Evolutionary conservation across 2,113 vertebrate species (phyloP), one percentile per base, ranked within the genome.

Genomic region (Cyphomyrus plagiostoma): DNA sequence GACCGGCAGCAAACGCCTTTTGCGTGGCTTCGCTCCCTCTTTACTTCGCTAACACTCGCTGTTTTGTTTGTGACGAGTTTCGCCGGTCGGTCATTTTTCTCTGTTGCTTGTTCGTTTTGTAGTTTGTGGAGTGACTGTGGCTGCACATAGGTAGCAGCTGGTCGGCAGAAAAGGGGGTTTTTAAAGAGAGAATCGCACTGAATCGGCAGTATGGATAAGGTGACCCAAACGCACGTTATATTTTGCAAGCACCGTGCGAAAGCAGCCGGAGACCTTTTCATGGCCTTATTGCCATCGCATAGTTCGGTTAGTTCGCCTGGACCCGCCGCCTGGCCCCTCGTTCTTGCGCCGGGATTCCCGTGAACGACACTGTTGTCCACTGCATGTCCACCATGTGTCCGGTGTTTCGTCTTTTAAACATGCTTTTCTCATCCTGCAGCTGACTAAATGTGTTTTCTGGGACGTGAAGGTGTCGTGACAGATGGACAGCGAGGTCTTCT

Each of bases 391-490:
- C 30, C 3, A 11, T 26, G 66, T 74, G 66, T 26, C 8, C 11
- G 10, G 9, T 30, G 66, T 19, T 77, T 39, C 70, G 5, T 39
- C 21, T 77, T 77, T 4, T 19, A 42, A 80, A 35, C 30, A 4
- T 80, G 74, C 74, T 62, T 88, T 58, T 66, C 39, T 70, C 26
- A 42, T 26, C 21, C 66, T 89, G 70, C 88, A 52, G 88, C 70
- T 13, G 88, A 56, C 21, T 83, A 39, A 82, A 80, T 70, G 83
- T 66, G 85, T 83, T 86, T 70, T 13, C 82, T 86, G 42, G 35
- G 84, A 17, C 53, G 10, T 17, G 56, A 66, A 30, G 83, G 53
- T 39, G 89, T 9, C 42, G 21, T 66, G 89, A 19, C 53, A 70
- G 83, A 39, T 46, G 39, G 45, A 42, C 39, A 70, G 42, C 89